Evolutionary conservation across 2,888 invertebrate species (phyloP).

Genomic region (Allygus modestus): DNA sequence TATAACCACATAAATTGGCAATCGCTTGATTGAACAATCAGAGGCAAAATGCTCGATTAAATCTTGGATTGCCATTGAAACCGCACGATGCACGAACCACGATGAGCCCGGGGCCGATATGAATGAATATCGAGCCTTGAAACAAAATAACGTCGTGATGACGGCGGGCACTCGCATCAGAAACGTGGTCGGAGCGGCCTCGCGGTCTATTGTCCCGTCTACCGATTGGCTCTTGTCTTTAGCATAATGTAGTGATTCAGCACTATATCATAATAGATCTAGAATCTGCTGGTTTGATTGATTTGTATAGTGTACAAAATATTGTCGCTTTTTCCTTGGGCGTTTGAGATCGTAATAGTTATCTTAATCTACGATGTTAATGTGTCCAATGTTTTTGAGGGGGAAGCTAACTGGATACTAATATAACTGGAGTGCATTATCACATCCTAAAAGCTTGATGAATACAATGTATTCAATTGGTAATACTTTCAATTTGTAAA

Average conservation of each 20-base stretch:
- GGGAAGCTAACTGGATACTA: no score
- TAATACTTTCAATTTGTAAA: no score
- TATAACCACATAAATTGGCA: background rate
- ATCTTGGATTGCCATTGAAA: constrained; percentile 25
- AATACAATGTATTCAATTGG: no score
- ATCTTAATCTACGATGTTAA: no score
- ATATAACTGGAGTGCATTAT: no score
- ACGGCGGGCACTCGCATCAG: background rate
- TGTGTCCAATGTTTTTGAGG: no score
- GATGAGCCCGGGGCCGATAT: background rate
- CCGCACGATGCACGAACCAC: background rate
- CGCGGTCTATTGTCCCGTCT: background rate
- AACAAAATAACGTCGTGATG: constrained; percentile 40
- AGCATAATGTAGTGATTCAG: constrained; percentile 2
- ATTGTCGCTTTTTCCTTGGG: no score
- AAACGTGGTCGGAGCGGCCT: constrained; percentile 42
- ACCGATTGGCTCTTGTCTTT: constrained; percentile 20
- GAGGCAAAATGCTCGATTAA: background rate
- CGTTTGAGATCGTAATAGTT: no score
- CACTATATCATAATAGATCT: background rate
- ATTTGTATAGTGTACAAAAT: no score
- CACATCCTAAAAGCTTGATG: no score
- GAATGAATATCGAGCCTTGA: constrained; percentile 34
- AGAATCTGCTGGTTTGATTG: no score
- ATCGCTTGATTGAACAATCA: background rate